phyloP scores from a whole-genome alignment of 2,797 vertebrate genomes.

The Prunella strophiata region DNA sequence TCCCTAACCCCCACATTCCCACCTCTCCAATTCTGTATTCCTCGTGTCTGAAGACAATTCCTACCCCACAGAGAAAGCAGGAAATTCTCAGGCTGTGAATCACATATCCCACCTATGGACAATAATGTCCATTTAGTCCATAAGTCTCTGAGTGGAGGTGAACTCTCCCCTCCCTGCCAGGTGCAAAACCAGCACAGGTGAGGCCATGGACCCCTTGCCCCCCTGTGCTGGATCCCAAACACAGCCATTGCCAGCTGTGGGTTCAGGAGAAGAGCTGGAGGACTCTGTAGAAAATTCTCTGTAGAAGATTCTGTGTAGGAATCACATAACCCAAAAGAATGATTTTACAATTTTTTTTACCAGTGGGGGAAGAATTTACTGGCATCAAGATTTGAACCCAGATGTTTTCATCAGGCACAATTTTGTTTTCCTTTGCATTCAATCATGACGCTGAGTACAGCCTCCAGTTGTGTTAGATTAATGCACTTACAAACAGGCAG shows the following conservation, averaged over 20 bases:
- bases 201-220: neutral
- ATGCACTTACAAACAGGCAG: slow-evolving; percentile 30
- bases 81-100: neutral
- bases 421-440: slow-evolving; percentile 58
- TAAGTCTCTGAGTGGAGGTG: neutral
- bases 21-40: neutral
- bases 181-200: slow-evolving; percentile 12
- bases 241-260: neutral
- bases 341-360: slow-evolving; percentile 47
- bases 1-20: neutral
- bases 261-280: slow-evolving; percentile 27
- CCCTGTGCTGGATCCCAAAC: neutral
- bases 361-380: slow-evolving; percentile 58
- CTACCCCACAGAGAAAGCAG: neutral
- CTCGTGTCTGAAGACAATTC: neutral
- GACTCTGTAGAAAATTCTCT: slow-evolving; percentile 45
- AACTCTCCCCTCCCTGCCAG: neutral
- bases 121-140: accelerated
- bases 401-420: slow-evolving; percentile 64
- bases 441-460: slow-evolving; percentile 32
- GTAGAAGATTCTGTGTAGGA: slow-evolving; percentile 47
- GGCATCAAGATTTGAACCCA: slow-evolving; percentile 65
- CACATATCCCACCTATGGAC: neutral
- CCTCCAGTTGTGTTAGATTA: slow-evolving; percentile 48
- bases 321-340: slow-evolving; percentile 61